phyloP scores from a whole-genome alignment of 2,888 invertebrate species.

The Kryphioiulus occultus region DNA sequence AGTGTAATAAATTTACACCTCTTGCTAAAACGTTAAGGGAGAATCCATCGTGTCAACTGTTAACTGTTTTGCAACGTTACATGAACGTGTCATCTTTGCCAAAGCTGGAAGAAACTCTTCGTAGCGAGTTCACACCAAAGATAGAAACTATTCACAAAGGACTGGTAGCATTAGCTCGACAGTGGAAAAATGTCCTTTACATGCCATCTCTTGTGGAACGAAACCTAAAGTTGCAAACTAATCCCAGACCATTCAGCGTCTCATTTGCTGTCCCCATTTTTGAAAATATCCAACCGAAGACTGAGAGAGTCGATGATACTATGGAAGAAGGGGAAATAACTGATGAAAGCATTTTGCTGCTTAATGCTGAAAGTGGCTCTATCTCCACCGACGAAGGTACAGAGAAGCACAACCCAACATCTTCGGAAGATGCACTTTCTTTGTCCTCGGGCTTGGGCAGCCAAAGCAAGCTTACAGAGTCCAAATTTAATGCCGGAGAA shows the following conservation, averaged over 20 bases:
- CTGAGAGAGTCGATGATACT: slow-evolving; percentile 55
- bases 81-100: slow-evolving; percentile 71
- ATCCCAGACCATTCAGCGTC: slow-evolving; percentile 72
- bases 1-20: slow-evolving; percentile 86
- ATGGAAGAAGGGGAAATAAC: slow-evolving; percentile 64
- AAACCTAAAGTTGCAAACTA: slow-evolving; percentile 75
- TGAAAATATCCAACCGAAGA: slow-evolving; percentile 55
- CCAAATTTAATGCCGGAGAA: slow-evolving; percentile 54
- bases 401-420: slow-evolving; percentile 49
- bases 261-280: slow-evolving; percentile 75
- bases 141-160: slow-evolving; percentile 91
- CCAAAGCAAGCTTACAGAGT: slow-evolving; percentile 52
- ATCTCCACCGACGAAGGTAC: slow-evolving; percentile 51
- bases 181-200: slow-evolving; percentile 96
- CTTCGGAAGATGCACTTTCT: slow-evolving; percentile 51
- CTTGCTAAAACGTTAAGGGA: slow-evolving; percentile 90
- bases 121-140: slow-evolving; percentile 83
- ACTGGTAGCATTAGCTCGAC: slow-evolving; percentile 92
- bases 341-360: slow-evolving; percentile 76
- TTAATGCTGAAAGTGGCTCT: slow-evolving; percentile 66
- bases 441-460: slow-evolving; percentile 36
- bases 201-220: slow-evolving; percentile 89
- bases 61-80: slow-evolving; percentile 85
- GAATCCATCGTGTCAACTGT: slow-evolving; percentile 93
- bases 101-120: slow-evolving; percentile 82